A percentile compares a stretch with the other conserved stretches of the same genome.
Evolutionary conservation across 92 coral and sea anemone genomes (phyloP).

Genomic region (Heliopora coerulea): DNA sequence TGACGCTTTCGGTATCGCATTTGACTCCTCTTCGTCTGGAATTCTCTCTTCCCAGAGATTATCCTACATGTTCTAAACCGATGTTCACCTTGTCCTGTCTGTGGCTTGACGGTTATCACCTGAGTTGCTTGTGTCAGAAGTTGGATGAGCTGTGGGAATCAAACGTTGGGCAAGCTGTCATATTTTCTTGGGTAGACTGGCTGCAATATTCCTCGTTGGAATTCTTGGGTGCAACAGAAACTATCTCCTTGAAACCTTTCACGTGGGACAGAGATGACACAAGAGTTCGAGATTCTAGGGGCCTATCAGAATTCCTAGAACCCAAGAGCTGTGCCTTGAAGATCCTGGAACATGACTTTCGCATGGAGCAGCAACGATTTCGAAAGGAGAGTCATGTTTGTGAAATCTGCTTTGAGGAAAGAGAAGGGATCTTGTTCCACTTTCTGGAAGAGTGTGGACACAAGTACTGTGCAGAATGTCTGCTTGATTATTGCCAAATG

Average conservation of each 20-base stretch:
- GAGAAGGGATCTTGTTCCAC: constrained; percentile 70
- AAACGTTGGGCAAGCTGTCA: constrained; percentile 51
- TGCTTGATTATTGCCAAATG: constrained; percentile 71
- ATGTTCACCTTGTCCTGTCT: constrained; percentile 65
- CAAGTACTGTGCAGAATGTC: constrained; percentile 79
- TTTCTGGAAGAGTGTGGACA: constrained; percentile 80
- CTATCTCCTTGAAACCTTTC: constrained; percentile 55
- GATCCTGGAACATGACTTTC: constrained; percentile 80
- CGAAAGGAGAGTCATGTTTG: constrained; percentile 66
- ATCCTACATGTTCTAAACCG: constrained; percentile 73
- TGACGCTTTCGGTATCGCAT: constrained; percentile 61
- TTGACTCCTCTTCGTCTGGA: constrained; percentile 75
- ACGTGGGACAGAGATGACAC: constrained; percentile 24
- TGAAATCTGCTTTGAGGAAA: constrained; percentile 82
- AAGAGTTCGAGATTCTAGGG: constrained; percentile 4
- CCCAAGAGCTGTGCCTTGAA: constrained; percentile 45
- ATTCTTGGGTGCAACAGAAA: constrained; percentile 52
- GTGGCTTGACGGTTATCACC: constrained; percentile 69
- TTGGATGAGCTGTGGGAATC: constrained; percentile 70
- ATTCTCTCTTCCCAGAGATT: constrained; percentile 66
- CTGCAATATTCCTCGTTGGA: constrained; percentile 67
- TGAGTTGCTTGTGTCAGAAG: constrained; percentile 52
- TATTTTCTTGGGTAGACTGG: constrained; percentile 93
- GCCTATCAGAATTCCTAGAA: constrained; percentile 11
- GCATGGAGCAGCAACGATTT: constrained; percentile 61